phyloP scores from a whole-genome alignment of 2,797 vertebrate genomes.

The Remorina albescens region DNA sequence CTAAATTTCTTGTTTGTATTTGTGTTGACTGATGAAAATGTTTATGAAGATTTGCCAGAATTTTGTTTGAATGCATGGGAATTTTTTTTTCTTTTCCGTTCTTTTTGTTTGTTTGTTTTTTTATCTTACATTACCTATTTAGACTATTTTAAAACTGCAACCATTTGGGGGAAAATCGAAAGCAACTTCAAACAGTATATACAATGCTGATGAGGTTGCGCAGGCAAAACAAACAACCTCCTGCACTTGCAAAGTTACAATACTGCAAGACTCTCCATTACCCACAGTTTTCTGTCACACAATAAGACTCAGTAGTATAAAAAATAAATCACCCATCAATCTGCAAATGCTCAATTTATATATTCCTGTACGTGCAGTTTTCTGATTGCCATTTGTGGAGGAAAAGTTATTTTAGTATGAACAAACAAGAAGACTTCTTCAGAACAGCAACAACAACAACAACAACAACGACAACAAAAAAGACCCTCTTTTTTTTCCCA shows the following conservation, averaged over 20 bases:
- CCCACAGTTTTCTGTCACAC: conserved; percentile 24
- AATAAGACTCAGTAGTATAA: conserved; percentile 28
- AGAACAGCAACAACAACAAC: background rate
- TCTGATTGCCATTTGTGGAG: conserved; percentile 42
- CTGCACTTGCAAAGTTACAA: conserved; percentile 56
- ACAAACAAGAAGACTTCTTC: conserved; percentile 31
- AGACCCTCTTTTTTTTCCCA: background rate
- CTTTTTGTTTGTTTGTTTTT: conserved; percentile 49
- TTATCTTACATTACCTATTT: conserved; percentile 80
- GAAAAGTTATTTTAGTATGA: conserved; percentile 56
- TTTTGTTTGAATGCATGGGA: conserved; percentile 71
- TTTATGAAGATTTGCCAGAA: conserved; percentile 78
- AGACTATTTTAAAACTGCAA: conserved; percentile 73
- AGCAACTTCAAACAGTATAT: conserved; percentile 65
- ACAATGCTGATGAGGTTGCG: conserved; percentile 59
- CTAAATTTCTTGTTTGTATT: conserved; percentile 75
- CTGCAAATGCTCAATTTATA: conserved; percentile 32
- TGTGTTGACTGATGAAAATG: conserved; percentile 74
- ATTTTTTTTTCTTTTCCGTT: conserved; percentile 33
- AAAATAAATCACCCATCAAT: conserved; percentile 55
- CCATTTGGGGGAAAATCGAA: conserved; percentile 55
- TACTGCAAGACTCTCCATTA: conserved; percentile 37
- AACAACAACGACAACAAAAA: too few relatives aligned
- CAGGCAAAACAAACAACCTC: conserved; percentile 65
- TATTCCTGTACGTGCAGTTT: conserved; percentile 32